Evolutionary conservation across 2,113 vertebrate species (phyloP).

Genomic region (Anhinga rufa): DNA sequence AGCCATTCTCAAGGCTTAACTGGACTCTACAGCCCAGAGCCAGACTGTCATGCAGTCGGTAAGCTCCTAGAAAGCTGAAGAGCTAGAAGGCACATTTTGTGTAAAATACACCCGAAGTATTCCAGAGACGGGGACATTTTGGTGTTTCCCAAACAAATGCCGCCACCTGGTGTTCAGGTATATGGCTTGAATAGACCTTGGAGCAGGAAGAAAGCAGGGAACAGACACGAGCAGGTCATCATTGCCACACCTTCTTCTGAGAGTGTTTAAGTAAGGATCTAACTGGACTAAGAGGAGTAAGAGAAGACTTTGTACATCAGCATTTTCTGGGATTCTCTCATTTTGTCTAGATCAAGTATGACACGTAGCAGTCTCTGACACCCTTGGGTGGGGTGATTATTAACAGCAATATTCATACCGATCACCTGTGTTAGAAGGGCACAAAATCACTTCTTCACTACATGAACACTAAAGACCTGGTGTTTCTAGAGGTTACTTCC

Average conservation of each 20-base stretch:
- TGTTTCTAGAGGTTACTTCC: neutral
- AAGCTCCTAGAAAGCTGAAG: neutral
- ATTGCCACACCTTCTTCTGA: neutral
- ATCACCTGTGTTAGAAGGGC: neutral
- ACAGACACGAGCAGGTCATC: neutral
- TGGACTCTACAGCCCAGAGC: neutral
- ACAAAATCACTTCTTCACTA: neutral
- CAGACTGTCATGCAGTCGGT: neutral
- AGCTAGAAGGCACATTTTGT: neutral
- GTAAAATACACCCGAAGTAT: rapidly evolving
- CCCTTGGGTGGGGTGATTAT: neutral
- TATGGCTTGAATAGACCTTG: neutral
- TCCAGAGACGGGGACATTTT: neutral
- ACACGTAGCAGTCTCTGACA: neutral
- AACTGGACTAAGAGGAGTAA: neutral
- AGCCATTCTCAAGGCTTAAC: neutral
- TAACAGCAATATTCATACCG: neutral
- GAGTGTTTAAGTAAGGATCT: neutral
- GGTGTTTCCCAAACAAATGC: slow-evolving; percentile 47
- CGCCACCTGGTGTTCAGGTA: slow-evolving; percentile 58
- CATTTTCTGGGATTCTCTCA: neutral
- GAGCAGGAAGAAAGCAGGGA: neutral
- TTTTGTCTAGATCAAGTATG: neutral
- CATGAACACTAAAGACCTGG: neutral
- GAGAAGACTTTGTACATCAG: neutral